Evolutionary conservation across 30 jellyfish, hydroid and myxozoan species (phyloP).

Genomic region (Haliclystus octoradiatus): DNA sequence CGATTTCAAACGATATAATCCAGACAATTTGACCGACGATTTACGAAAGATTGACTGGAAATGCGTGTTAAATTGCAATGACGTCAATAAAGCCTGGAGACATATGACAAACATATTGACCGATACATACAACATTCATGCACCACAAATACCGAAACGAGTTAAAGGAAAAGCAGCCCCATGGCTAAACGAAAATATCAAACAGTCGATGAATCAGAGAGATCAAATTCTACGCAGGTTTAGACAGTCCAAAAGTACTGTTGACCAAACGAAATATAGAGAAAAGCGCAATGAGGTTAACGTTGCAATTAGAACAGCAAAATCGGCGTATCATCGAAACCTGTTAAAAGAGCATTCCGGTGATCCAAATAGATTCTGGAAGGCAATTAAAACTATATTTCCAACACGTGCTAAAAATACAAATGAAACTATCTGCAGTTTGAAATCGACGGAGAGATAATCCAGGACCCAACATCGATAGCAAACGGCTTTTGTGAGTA

Average conservation of each 20-base stretch:
- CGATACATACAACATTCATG: slow-evolving; percentile 40
- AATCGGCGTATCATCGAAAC: slow-evolving; percentile 17
- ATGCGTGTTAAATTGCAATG: slow-evolving; percentile 24
- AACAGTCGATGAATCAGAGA: slow-evolving; percentile 23
- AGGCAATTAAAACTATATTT: too few species aligned
- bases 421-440: too few species aligned
- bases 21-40: slow-evolving; percentile 43
- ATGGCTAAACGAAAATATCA: slow-evolving; percentile 19
- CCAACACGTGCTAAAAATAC: too few species aligned
- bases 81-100: slow-evolving; percentile 48
- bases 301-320: slow-evolving; percentile 22
- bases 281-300: slow-evolving; percentile 24
- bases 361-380: too few species aligned
- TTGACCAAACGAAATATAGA: slow-evolving; percentile 21
- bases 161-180: slow-evolving; percentile 51
- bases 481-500: too few species aligned
- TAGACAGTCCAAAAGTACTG: slow-evolving; percentile 16
- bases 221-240: slow-evolving; percentile 14
- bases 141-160: slow-evolving; percentile 36
- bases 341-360: too few species aligned
- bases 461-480: too few species aligned
- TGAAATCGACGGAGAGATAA: too few species aligned
- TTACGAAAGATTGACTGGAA: slow-evolving; percentile 49
- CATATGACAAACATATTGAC: slow-evolving; percentile 43
- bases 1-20: slow-evolving; percentile 44